Evolutionary conservation across 2,113 vertebrate genomes (phyloP), one percentile per base, ranked within the genome.

Genomic region (Scytalopus superciliaris): DNA sequence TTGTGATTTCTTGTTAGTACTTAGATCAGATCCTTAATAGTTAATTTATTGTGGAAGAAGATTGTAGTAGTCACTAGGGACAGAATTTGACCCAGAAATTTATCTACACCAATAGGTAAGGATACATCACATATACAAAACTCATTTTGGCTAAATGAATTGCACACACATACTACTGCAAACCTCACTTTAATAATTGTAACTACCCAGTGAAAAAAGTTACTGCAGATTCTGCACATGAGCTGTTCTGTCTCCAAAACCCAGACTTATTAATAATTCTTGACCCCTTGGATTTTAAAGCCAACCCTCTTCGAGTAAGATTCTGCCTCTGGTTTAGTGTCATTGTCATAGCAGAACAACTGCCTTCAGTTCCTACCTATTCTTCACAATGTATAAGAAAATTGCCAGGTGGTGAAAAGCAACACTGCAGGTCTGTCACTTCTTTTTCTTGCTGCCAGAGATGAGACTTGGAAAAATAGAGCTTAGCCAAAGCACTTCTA

Each of bases 351-450:
- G 52, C 24, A 59, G 60, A 87, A 87, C 7, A 88, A 86, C 59
- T 66, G 79, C 59, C 22, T 78, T 84, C 11, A 82, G 87, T 89
- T 89, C 53, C 52, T 94, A 68, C 44, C 56, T 79, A 4, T 31
- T 76, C 62, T 75, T 89, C 1, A 3, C 31, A 59, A 17, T 16
- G 28, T 73, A 10, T 64, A 84, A 93, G 84, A 87, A 63, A 97
- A 97, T 82, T 89, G 62, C 84, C 66, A 69, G 31, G 74, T 79
- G 69, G n/a, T 73, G n/a, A 93, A 91, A 92, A 89, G 28, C 44
- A 68, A 17, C 3, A 3, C 23, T 78, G 56, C 49, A 68, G 60
- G 68, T 91, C 52, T 75, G 69, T 60, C 56, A 79, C 24, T 88
- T 87, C 68, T 79, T 83, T 80, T 45, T 81, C 72, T 69, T 87